Conservation (phyloP, 2,113 vertebrate species). For the Sardina pilchardus region DNA sequence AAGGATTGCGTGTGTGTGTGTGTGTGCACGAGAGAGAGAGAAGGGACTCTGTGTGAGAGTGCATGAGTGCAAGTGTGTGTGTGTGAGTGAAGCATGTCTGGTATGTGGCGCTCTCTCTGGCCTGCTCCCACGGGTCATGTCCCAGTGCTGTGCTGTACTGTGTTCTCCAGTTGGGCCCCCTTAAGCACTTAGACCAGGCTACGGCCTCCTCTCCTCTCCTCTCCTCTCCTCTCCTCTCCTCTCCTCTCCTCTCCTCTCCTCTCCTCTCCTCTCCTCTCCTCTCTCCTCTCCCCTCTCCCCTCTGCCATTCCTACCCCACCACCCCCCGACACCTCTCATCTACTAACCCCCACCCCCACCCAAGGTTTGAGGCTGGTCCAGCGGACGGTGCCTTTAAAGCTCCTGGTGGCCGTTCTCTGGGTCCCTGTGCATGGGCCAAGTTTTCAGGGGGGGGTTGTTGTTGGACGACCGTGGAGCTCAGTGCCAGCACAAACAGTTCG, state of each 20-base stretch:
- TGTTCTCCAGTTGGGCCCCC: background rate
- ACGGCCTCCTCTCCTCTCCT: background rate
- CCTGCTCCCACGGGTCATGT: background rate
- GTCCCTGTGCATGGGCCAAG: background rate
- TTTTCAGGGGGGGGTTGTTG: background rate
- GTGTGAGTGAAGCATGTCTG: background rate
- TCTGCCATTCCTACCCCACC: background rate
- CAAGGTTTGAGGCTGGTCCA: background rate
- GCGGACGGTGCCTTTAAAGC: background rate
- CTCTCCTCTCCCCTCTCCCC: too few relatives aligned
- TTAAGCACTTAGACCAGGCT: too few relatives aligned
- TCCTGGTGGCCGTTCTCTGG: background rate
- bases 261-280: background rate
- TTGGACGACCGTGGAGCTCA: background rate
- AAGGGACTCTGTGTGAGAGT: background rate
- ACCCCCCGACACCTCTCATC: background rate
- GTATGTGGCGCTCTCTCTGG: background rate
- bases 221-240: background rate
- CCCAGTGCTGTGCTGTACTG: background rate
- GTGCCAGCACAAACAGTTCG: constrained; percentile 35
- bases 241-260: background rate
- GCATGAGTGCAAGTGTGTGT: background rate
- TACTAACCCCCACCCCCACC: background rate
- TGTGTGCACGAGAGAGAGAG: background rate
- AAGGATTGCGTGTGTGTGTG: background rate